A percentile compares a stretch with the other conserved stretches of the same genome.
Evolutionary conservation across 2,888 invertebrate genomes (phyloP).

Genomic region (Reticulitermes lucifugus): DNA sequence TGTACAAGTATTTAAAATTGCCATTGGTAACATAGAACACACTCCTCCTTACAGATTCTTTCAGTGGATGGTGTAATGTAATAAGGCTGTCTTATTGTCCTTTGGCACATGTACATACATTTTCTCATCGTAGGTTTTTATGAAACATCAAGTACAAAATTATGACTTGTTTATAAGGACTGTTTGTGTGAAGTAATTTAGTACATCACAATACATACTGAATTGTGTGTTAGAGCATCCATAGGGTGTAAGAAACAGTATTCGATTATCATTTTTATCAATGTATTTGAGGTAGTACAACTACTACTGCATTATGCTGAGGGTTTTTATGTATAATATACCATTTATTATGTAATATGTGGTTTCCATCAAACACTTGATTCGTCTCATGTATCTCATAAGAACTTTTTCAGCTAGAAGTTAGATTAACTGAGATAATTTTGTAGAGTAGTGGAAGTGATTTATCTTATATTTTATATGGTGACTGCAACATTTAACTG

Average conservation of each 20-base stretch:
- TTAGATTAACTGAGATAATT: too few species aligned
- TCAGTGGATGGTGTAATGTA: constrained; percentile 9
- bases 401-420: too few species aligned
- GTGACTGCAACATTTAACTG: too few species aligned
- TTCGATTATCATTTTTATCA: neutral
- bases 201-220: neutral
- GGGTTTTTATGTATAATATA: neutral
- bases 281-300: neutral
- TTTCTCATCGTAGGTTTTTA: neutral
- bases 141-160: neutral
- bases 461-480: too few species aligned
- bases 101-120: constrained; percentile 34
- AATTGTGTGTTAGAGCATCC: neutral
- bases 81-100: constrained; percentile 42
- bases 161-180: neutral
- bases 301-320: neutral
- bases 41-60: neutral
- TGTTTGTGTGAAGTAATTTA: neutral
- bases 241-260: neutral
- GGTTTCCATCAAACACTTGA: neutral
- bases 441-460: too few species aligned
- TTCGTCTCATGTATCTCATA: too few species aligned
- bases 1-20: too few species aligned
- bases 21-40: neutral
- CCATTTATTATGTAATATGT: neutral